phyloP scores from a whole-genome alignment of 2,797 vertebrate species.

The Bradypodion ventrale region DNA sequence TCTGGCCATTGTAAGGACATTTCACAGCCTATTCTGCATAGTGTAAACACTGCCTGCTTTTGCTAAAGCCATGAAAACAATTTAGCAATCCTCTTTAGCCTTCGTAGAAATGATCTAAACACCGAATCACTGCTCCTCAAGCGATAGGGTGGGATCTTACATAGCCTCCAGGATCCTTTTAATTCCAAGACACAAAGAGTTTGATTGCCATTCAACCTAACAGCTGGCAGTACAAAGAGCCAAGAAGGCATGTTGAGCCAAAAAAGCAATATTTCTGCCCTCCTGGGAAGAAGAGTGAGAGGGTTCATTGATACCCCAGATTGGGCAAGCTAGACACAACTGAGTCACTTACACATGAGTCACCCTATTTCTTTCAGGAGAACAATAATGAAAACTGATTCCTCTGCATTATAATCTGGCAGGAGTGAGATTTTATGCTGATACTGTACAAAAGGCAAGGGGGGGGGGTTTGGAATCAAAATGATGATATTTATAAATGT shows the following conservation, averaged over 20 bases:
- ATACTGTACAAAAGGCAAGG: rapidly evolving
- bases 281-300: constrained; percentile 45
- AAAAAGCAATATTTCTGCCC: constrained; percentile 56
- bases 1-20: neutral
- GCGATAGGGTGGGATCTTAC: constrained; percentile 61
- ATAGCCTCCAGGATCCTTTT: constrained; percentile 66
- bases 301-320: constrained; percentile 56
- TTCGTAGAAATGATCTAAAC: constrained; percentile 14
- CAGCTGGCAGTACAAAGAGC: constrained; percentile 66
- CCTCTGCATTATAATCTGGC: constrained; percentile 40
- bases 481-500: neutral
- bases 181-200: constrained; percentile 63
- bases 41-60: constrained; percentile 21
- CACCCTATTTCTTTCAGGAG: neutral
- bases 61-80: constrained; percentile 33
- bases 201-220: constrained; percentile 66
- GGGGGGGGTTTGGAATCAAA: constrained; percentile 13
- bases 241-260: constrained; percentile 62
- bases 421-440: neutral
- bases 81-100: constrained; percentile 48
- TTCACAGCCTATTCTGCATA: constrained; percentile 29
- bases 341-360: constrained; percentile 48
- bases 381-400: constrained; percentile 63
- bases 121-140: constrained; percentile 37
- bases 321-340: constrained; percentile 39